Conservation (phyloP, 1,140 invertebrate species). For the Drosophila gunungcola region DNA sequence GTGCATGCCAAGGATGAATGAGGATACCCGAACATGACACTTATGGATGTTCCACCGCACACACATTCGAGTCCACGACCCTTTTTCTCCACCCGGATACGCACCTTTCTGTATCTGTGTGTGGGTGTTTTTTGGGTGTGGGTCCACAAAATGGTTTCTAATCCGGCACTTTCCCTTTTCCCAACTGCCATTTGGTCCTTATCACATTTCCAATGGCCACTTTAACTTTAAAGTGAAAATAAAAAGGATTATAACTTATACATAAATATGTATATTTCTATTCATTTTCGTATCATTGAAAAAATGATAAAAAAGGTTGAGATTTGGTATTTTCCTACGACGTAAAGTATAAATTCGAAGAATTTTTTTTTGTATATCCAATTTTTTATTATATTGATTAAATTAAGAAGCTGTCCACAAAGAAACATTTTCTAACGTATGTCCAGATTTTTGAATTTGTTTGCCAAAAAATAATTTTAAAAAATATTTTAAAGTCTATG, state of each 20-base stretch:
- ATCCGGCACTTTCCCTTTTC: constrained; percentile 67
- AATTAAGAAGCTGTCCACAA: too few relatives aligned
- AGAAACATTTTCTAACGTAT: too few relatives aligned
- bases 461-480: not conserved
- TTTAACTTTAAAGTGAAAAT: constrained; percentile 60
- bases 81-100: constrained; percentile 46
- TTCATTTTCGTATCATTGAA: not conserved
- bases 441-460: too few relatives aligned
- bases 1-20: constrained; percentile 83
- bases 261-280: not conserved
- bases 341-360: too few relatives aligned
- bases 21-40: constrained; percentile 84
- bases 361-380: too few relatives aligned
- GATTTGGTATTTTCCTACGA: not conserved
- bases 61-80: constrained; percentile 50
- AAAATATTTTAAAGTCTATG: not conserved
- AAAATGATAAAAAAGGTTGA: not conserved
- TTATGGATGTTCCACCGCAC: constrained; percentile 78
- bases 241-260: constrained; percentile 29
- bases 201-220: constrained; percentile 61
- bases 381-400: too few relatives aligned
- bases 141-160: constrained; percentile 64
- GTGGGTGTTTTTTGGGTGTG: constrained; percentile 18
- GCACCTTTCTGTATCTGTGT: constrained; percentile 49
- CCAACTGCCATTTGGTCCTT: constrained; percentile 56